Percentiles rank a stretch among this genome's conserved stretches.
Conservation (phyloP, 2,113 vertebrate species). For the Istiophorus platypterus region DNA sequence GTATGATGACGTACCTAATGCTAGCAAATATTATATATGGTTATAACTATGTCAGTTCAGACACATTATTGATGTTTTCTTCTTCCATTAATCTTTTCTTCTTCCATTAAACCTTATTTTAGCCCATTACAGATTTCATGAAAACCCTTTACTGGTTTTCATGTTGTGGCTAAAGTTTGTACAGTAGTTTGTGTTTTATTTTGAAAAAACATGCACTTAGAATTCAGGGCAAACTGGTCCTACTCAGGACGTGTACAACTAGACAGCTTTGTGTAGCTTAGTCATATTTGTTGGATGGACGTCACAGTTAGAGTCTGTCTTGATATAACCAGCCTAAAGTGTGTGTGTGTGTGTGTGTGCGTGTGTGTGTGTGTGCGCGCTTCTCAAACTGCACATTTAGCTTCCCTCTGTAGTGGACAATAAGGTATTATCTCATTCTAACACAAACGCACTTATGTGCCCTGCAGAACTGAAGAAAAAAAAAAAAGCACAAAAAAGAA, state of each 20-base stretch:
- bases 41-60: not conserved
- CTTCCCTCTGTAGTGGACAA: constrained; percentile 21
- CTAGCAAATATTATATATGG: not conserved
- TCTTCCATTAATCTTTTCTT: too few relatives aligned
- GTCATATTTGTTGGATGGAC: not conserved
- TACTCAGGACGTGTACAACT: not conserved
- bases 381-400: not conserved
- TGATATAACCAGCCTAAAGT: constrained; percentile 2
- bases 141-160: too few relatives aligned
- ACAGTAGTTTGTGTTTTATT: not conserved
- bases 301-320: not conserved
- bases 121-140: too few relatives aligned
- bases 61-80: not conserved
- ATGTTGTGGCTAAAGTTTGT: too few relatives aligned
- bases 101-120: too few relatives aligned
- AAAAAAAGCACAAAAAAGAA: constrained; percentile 41
- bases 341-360: constrained; percentile 36
- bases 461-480: not conserved
- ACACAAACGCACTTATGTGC: constrained; percentile 44
- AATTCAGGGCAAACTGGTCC: not conserved
- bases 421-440: constrained; percentile 31
- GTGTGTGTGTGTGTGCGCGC: not conserved
- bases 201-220: not conserved
- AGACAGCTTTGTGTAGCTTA: not conserved
- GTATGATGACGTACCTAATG: too few relatives aligned